Conservation (phyloP, 2,888 invertebrate genomes). For the Noctua janthina region DNA sequence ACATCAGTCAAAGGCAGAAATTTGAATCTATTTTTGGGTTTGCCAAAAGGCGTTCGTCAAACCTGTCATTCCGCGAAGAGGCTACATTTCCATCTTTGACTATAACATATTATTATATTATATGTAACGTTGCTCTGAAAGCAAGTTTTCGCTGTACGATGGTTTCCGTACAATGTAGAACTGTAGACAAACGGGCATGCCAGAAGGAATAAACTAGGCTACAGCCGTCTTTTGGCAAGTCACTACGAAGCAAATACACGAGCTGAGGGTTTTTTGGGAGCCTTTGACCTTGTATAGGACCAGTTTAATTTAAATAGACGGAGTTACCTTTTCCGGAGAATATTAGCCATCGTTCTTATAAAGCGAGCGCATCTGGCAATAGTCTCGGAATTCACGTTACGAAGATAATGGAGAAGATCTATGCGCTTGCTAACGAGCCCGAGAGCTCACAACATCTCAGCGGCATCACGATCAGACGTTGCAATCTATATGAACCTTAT, state of each 20-base stretch:
- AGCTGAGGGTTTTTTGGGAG: too few relatives aligned
- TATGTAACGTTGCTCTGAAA: background rate
- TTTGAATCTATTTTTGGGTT: too few relatives aligned
- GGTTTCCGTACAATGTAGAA: background rate
- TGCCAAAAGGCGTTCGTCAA: too few relatives aligned
- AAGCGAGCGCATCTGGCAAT: background rate
- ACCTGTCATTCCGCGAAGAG: too few relatives aligned
- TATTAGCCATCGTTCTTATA: background rate
- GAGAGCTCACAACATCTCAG: slow-evolving; percentile 3
- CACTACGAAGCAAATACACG: too few relatives aligned
- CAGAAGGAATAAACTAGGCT: background rate
- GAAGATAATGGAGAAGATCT: background rate
- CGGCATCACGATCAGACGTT: slow-evolving; percentile 6
- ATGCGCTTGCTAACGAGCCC: slow-evolving; percentile 13
- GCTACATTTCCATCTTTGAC: too few relatives aligned
- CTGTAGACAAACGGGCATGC: background rate
- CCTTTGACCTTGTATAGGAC: too few relatives aligned
- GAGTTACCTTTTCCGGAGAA: too few relatives aligned
- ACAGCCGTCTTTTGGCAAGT: background rate
- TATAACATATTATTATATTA: too few relatives aligned
- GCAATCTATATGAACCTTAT: background rate
- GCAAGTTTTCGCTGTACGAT: background rate
- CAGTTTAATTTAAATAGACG: too few relatives aligned
- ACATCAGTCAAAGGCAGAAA: too few relatives aligned
- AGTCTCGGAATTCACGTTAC: background rate